Evolutionary conservation across 2,888 invertebrate species (phyloP).

Genomic region (Junonia oenone): DNA sequence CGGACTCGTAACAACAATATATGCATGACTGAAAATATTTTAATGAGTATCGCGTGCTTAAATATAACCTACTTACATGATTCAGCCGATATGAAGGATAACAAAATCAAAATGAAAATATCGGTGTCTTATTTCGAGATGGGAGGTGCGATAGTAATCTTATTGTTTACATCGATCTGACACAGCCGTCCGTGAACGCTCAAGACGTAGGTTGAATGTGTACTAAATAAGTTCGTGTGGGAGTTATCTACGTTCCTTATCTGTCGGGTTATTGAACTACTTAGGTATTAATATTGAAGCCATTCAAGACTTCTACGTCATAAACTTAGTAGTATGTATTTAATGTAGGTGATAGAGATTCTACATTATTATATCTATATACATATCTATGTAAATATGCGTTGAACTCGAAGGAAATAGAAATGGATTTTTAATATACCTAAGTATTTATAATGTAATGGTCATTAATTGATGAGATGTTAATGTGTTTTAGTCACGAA

Average conservation of each 20-base stretch:
- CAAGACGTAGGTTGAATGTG: slow-evolving; percentile 15
- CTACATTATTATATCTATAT: not conserved
- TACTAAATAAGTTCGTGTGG: slow-evolving; percentile 11
- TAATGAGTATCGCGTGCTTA: not conserved
- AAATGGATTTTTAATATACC: too few relatives aligned
- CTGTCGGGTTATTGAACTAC: slow-evolving; percentile 13
- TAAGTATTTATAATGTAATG: too few relatives aligned
- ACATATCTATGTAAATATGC: too few relatives aligned
- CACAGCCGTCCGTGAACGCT: slow-evolving; percentile 1
- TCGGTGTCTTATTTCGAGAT: not conserved
- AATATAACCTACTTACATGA: not conserved
- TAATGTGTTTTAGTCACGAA: too few relatives aligned
- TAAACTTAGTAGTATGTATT: not conserved
- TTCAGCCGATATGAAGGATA: not conserved
- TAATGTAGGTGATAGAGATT: not conserved
- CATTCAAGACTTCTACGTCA: not conserved
- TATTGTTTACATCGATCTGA: slow-evolving; percentile 14
- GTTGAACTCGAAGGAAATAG: not conserved
- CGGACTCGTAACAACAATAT: slow-evolving; percentile 9
- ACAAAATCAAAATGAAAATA: not conserved
- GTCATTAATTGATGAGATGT: too few relatives aligned
- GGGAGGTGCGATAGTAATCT: slow-evolving; percentile 4
- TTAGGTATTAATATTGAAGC: not conserved
- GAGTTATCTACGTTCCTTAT: slow-evolving; percentile 13
- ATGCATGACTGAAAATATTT: not conserved